phyloP scores from a whole-genome alignment of 2,113 vertebrate species.

The Vulpes vulpes region DNA sequence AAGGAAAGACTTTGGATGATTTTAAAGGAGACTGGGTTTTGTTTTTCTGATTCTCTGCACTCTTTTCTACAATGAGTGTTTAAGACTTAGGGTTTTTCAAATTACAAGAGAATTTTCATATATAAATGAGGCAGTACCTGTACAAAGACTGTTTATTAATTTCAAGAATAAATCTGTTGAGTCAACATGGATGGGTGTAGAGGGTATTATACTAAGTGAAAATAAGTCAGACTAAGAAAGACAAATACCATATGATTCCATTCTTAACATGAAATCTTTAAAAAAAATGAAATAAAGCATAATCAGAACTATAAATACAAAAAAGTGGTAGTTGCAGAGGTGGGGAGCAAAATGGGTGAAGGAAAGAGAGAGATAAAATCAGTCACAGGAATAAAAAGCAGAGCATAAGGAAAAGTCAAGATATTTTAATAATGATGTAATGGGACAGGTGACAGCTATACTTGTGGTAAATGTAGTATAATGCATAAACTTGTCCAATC shows the following conservation, averaged over 20 bases:
- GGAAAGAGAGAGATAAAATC: background rate
- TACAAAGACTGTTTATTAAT: background rate
- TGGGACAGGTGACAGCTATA: background rate
- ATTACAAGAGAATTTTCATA: slow-evolving; percentile 2
- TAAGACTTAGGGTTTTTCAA: background rate
- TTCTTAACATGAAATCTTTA: background rate
- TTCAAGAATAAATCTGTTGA: background rate
- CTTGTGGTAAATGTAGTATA: background rate
- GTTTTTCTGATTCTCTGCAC: background rate
- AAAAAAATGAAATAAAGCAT: background rate
- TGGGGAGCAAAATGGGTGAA: background rate
- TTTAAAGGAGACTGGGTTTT: background rate
- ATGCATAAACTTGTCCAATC: background rate
- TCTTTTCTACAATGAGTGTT: background rate
- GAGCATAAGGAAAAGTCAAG: background rate
- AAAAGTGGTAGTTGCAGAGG: background rate
- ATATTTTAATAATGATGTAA: background rate
- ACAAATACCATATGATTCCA: background rate
- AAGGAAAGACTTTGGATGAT: background rate
- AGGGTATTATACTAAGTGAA: background rate
- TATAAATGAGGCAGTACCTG: background rate
- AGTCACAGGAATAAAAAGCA: background rate
- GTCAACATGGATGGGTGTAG: background rate
- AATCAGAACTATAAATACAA: background rate
- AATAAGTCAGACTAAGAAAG: background rate